These are phyloP conservation scores for Pachyrhynchus sulphureomaculatus DNA, from an alignment of 1,140 invertebrate genomes.

Conservation along the genomic window DNA sequence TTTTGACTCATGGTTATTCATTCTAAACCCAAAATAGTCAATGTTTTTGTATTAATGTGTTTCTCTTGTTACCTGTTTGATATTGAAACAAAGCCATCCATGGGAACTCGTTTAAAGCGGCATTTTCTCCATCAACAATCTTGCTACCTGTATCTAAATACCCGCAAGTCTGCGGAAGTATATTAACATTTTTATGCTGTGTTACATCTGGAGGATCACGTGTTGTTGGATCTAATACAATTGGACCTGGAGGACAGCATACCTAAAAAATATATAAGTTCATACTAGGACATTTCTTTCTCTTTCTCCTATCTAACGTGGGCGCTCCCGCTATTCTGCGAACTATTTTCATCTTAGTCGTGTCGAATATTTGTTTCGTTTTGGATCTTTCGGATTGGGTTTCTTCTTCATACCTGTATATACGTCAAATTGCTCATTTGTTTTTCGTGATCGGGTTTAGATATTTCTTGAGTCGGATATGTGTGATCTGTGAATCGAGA, in stretches of 20 bases:
- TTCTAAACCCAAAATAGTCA: too few relatives aligned
- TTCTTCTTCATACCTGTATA: too few relatives aligned
- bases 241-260: conserved; percentile 51
- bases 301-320: too few relatives aligned
- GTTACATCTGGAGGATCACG: conserved; percentile 52
- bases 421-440: too few relatives aligned
- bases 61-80: conserved; percentile 52
- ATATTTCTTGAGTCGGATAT: too few relatives aligned
- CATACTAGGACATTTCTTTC: neutral
- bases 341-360: too few relatives aligned
- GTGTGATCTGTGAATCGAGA: too few relatives aligned
- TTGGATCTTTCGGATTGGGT: too few relatives aligned
- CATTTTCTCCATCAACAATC: conserved; percentile 60
- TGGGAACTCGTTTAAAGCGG: conserved; percentile 61
- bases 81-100: conserved; percentile 68
- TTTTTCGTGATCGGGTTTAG: too few relatives aligned
- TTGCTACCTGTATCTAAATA: conserved; percentile 44
- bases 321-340: too few relatives aligned
- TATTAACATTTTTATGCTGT: conserved; percentile 56
- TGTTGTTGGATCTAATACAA: conserved; percentile 1
- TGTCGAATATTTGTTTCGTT: neutral
- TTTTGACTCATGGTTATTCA: too few relatives aligned
- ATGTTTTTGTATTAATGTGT: too few relatives aligned
- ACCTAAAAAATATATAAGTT: conserved; percentile 6
- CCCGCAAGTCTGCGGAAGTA: conserved; percentile 55